A percentile compares a stretch with the other conserved stretches of the same genome.
These are phyloP conservation scores for Aurelia coerulea DNA, from an alignment of 30 jellyfish, hydroid and myxozoan genomes.

Conservation along the genomic window DNA sequence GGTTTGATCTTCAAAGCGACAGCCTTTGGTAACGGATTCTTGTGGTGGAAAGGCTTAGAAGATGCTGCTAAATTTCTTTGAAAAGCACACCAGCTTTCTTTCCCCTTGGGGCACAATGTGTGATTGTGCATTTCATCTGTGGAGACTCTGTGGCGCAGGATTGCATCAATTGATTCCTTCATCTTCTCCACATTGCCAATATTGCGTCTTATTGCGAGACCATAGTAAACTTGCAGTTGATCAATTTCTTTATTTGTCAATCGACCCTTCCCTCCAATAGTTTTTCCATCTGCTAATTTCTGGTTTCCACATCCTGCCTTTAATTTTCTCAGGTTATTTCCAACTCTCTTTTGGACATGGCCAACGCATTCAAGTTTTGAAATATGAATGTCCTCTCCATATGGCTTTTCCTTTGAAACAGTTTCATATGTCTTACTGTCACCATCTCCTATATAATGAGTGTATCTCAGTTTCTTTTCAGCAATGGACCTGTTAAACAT, in stretches of 20 bases:
- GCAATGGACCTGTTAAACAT: conserved; percentile 26
- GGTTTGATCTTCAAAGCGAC: conserved; percentile 17
- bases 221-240: conserved; percentile 40
- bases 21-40: conserved; percentile 20
- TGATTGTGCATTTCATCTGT: conserved; percentile 20
- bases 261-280: conserved; percentile 35
- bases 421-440: conserved; percentile 39
- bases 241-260: conserved; percentile 23
- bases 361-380: neutral
- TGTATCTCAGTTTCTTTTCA: conserved; percentile 22
- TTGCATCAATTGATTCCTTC: conserved; percentile 17
- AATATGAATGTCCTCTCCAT: conserved; percentile 38
- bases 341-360: conserved; percentile 26
- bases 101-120: conserved; percentile 23
- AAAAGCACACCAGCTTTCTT: conserved; percentile 35
- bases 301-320: neutral
- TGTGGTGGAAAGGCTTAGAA: neutral
- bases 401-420: conserved; percentile 22
- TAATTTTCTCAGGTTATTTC: conserved; percentile 28
- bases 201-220: conserved; percentile 36
- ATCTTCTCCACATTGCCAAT: conserved; percentile 11
- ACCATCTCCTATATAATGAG: conserved; percentile 49
- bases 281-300: conserved; percentile 27
- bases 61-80: neutral
- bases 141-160: conserved; percentile 20